phyloP scores from a whole-genome alignment of 2,797 vertebrate species.

The Trichosurus vulpecula region DNA sequence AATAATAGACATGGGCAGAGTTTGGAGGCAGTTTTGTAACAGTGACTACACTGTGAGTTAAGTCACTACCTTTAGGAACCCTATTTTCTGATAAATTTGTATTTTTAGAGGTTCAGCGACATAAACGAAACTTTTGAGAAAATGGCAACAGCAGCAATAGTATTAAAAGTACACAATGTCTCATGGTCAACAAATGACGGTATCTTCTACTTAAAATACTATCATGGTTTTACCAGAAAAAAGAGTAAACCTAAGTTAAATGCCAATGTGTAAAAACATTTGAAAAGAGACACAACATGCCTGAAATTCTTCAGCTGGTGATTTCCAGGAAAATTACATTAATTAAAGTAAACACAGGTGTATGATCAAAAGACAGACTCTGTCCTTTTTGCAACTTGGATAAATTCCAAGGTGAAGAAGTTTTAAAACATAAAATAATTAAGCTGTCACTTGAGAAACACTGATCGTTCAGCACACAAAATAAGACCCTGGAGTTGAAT shows the following conservation, averaged over 20 bases:
- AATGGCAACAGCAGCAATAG: neutral
- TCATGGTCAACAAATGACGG: neutral
- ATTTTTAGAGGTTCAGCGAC: neutral
- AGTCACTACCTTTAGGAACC: neutral
- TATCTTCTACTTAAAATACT: neutral
- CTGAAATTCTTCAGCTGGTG: slow-evolving; percentile 77
- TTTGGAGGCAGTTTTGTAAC: neutral
- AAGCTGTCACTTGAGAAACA: slow-evolving; percentile 84
- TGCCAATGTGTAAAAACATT: neutral
- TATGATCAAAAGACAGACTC: slow-evolving; percentile 80
- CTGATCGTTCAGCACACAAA: slow-evolving; percentile 55
- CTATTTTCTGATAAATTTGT: neutral
- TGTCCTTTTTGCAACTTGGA: slow-evolving; percentile 81
- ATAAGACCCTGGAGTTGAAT: slow-evolving; percentile 47
- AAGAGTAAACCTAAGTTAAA: neutral
- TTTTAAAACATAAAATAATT: slow-evolving; percentile 85
- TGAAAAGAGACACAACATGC: slow-evolving; percentile 42
- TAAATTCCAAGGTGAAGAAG: slow-evolving; percentile 81
- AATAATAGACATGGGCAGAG: neutral
- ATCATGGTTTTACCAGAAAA: neutral
- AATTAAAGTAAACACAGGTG: slow-evolving; percentile 85
- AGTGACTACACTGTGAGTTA: neutral
- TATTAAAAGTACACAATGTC: neutral
- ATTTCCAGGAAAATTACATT: slow-evolving; percentile 80
- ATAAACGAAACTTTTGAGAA: neutral